Base-by-base conservation (phyloP, 2,888 invertebrate genomes). In the Elysia crispata region DNA sequence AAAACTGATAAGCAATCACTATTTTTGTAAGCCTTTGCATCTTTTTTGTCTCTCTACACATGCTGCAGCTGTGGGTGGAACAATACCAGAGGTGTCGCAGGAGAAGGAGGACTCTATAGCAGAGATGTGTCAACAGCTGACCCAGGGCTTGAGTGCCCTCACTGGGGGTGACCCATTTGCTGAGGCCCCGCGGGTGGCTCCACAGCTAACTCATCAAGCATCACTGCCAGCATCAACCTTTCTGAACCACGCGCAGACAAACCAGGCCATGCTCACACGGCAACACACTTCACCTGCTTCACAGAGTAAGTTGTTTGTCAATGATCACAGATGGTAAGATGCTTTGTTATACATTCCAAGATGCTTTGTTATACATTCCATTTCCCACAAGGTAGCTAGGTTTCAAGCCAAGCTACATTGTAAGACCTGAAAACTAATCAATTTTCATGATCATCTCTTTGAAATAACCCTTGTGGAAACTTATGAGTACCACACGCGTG, bases 51-150 rank as follows among this genome's bases (percentile, higher is more conserved):
- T n/a, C n/a, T n/a, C n/a, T n/a, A n/a, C n/a, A n/a, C n/a, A n/a
- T n/a, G n/a, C n/a, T 20, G 18, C 76, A 82, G 78, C 80, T 33
- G 70, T 80, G 54, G 96, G 95, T 83, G 95, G 95, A 86, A 95
- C 96, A 62, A 96, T 96, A 90, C 95, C 95, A 25, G 96, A 96
- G 92, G 94, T 95, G 85, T 95, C 95, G 70, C 95, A 95, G 6
- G 90, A 91, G 83, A 87, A 87, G 31, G 90, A 87, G 76, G 93
- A 93, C 89, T 94, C 95, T 67, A 95, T 96, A 77, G 94, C 95
- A 83, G 94, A 96, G 93, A 95, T 94, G 93, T 96, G 95, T 93
- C 96, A 95, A 93, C 96, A 94, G 92, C 94, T 95, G 88, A 95
- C 95, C 67, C 95, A 94, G 88, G 96, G 95, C 31, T 94, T 96